Percentiles rank a stretch among this genome's conserved stretches.
These are phyloP conservation scores for Masnerella sp. DNA, from an alignment of 2,888 invertebrate genomes.

Conservation along the genomic window DNA sequence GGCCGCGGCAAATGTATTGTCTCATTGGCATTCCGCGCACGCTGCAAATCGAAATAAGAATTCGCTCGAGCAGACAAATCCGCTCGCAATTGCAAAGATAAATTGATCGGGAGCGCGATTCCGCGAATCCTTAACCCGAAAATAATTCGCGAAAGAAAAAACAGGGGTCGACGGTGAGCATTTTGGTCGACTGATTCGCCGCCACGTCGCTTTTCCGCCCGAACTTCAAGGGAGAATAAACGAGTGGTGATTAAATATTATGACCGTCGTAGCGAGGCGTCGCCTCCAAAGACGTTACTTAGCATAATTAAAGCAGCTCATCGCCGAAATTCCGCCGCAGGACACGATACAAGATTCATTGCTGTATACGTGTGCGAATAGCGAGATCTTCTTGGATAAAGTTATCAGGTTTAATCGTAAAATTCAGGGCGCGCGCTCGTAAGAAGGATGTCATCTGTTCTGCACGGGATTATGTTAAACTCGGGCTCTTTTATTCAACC, in stretches of 20 bases:
- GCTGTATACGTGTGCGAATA: conserved; percentile 30
- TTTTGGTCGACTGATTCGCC: conserved; percentile 68
- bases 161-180: too few species aligned
- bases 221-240: conserved; percentile 69
- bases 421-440: conserved; percentile 19
- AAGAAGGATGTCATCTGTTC: conserved; percentile 34
- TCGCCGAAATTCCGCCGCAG: conserved; percentile 60
- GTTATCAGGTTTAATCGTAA: conserved; percentile 39
- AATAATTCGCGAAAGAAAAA: conserved; percentile 9
- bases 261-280: conserved; percentile 73
- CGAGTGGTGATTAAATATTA: conserved; percentile 77
- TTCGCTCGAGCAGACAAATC: conserved; percentile 8
- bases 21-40: conserved; percentile 40
- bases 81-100: background rate
- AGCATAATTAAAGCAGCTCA: conserved; percentile 75
- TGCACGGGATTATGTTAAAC: conserved; percentile 37
- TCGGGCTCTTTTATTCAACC: conserved; percentile 34
- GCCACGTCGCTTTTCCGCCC: conserved; percentile 62
- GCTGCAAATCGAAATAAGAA: conserved; percentile 20
- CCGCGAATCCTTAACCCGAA: background rate
- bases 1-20: conserved; percentile 69
- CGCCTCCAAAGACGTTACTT: conserved; percentile 73
- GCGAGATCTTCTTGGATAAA: conserved; percentile 47
- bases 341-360: conserved; percentile 58
- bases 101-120: conserved; percentile 10